Conservation (phyloP, 2,888 invertebrate genomes). For the Eutolmus rufibarbis region DNA sequence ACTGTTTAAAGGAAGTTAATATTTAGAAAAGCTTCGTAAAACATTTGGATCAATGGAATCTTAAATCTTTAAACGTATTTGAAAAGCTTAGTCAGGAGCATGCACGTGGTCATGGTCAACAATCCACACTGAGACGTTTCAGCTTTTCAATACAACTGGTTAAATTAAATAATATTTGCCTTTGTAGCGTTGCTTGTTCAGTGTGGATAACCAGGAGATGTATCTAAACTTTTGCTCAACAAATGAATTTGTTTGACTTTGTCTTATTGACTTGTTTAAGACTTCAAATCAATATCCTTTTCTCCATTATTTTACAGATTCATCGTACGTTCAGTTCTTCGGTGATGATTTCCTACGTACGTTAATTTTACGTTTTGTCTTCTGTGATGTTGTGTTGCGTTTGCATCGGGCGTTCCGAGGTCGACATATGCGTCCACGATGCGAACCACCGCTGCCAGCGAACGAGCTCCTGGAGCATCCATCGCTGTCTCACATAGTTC, state of each 20-base stretch:
- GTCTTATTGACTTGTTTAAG: not conserved
- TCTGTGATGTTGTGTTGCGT: conserved; percentile 89
- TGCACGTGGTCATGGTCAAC: too few species aligned
- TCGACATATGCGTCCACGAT: conserved; percentile 84
- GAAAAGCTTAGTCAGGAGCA: too few species aligned
- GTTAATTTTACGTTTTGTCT: conserved; percentile 86
- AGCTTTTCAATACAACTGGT: too few species aligned
- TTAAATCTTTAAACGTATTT: too few species aligned
- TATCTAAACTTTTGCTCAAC: too few species aligned
- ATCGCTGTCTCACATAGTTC: conserved; percentile 76
- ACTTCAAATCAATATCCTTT: not conserved
- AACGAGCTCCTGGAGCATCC: conserved; percentile 87
- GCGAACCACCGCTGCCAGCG: conserved; percentile 86
- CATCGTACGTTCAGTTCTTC: conserved; percentile 83
- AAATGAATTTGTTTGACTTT: not conserved
- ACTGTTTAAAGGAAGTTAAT: too few species aligned
- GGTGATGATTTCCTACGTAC: conserved; percentile 94
- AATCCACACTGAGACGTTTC: too few species aligned
- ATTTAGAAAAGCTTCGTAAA: too few species aligned
- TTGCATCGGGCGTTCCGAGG: conserved; percentile 86
- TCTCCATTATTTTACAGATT: conserved; percentile 64
- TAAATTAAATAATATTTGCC: too few species aligned
- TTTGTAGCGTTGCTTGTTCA: too few species aligned
- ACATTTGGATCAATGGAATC: too few species aligned
- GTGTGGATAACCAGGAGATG: too few species aligned